Evolutionary conservation across 2,888 invertebrate species (phyloP).

Genomic region (Stegana nigrithorax): DNA sequence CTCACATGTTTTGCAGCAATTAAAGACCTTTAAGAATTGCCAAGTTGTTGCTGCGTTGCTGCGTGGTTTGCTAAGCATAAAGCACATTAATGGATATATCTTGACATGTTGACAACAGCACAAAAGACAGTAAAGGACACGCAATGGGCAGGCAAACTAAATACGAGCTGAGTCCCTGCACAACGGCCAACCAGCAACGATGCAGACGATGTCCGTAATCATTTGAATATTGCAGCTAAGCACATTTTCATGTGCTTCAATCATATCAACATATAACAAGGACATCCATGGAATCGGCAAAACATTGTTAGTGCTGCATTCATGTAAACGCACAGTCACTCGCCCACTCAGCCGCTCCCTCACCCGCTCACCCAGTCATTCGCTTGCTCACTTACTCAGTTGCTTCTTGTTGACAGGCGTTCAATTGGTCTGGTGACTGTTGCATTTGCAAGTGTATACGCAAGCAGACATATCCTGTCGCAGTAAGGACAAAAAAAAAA

Average conservation of each 20-base stretch:
- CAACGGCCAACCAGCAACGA: not conserved
- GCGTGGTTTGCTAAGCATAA: no score
- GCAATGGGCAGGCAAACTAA: not conserved
- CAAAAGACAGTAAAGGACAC: slow-evolving; percentile 13
- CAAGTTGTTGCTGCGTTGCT: no score
- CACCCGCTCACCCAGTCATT: not conserved
- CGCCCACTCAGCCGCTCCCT: not conserved
- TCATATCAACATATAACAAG: slow-evolving; percentile 8
- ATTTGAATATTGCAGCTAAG: not conserved
- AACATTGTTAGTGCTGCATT: slow-evolving; percentile 9
- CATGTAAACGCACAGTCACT: not conserved
- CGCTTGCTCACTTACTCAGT: not conserved
- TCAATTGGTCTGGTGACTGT: not conserved
- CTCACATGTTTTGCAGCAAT: no score
- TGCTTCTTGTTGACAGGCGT: not conserved
- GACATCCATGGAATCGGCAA: slow-evolving; percentile 11
- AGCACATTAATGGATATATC: no score
- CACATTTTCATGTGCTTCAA: not conserved
- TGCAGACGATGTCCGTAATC: no score
- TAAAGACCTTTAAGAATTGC: no score
- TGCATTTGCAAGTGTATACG: not conserved
- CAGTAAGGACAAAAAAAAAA: not conserved
- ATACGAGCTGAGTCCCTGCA: not conserved
- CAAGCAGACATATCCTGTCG: not conserved
- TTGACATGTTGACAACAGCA: slow-evolving; percentile 11